Base-by-base conservation (phyloP, 2,888 invertebrate species). In the Allygus modestus region DNA sequence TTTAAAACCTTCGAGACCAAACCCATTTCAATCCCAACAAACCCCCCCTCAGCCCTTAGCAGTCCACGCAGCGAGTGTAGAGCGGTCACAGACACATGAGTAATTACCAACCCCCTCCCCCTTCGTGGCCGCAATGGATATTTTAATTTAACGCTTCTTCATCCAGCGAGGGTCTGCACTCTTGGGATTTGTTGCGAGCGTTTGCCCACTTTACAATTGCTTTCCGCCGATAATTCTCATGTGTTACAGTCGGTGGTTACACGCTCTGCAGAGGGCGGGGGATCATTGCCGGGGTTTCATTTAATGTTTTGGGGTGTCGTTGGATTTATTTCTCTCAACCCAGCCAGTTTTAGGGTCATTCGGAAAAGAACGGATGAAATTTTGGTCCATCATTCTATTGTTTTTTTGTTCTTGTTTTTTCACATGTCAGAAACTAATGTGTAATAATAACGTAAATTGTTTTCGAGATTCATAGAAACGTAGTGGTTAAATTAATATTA, bases 121-220 rank as follows among this genome's bases (percentile, higher is more conserved):
- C 15, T 43, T 41, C 7, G n/a, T 31, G 33, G 33, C 73, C 41
- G 28, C 73, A 73, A 43, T 43, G 73, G 43, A 73, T 37, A 73
- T 73, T 73, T 73, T 73, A 73, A 73, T 73, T 73, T 73, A 73
- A 73, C 73, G 73, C 73, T 73, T 73, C 73, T 73, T 73, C 73
- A 73, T 37, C 33, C 73, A 43, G 20, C 1, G 73, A 73, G 73
- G 73, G 73, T 7, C 41, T 17, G 43, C 33, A 1, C 73, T 73
- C 73, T 73, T 73, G 73, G 73, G 73, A 73, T 15, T 33, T 37
- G 31, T 37, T 2, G n/a, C n/a, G 71, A 43, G 5, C 73, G 73
- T 73, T 73, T 43, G 73, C 73, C 41, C 73, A 73, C 73, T 73
- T 73, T 73, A 73, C 41, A 73, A 73, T 73, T 73, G 73, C 41